phyloP scores from a whole-genome alignment of 2,797 vertebrate genomes.

The Pagetopsis macropterus region DNA sequence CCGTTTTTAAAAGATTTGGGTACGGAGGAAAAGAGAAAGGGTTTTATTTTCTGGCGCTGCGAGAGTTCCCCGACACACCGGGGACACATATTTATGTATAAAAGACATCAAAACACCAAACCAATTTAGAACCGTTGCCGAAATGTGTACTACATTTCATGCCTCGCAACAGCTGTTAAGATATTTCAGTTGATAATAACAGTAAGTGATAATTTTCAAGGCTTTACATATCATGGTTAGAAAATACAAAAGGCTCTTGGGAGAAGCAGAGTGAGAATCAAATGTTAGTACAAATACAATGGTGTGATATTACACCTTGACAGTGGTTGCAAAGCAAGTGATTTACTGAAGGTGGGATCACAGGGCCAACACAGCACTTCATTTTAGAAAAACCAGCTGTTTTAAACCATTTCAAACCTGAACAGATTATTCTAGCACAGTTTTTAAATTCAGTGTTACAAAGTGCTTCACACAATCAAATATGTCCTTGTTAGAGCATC shows the following conservation, averaged over 20 bases:
- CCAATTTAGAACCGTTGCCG: no score
- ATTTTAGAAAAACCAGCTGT: not conserved
- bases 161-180: not conserved
- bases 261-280: constrained; percentile 9
- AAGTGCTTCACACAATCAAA: not conserved
- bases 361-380: not conserved
- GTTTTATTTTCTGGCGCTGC: no score
- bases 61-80: no score
- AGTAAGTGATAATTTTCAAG: not conserved
- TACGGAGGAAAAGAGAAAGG: no score
- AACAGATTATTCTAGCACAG: not conserved
- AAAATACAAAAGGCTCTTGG: not conserved
- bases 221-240: not conserved
- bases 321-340: not conserved
- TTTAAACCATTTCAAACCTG: not conserved
- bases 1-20: no score
- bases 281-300: not conserved
- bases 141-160: not conserved
- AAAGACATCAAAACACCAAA: no score
- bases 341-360: constrained; percentile 9
- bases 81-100: no score
- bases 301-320: constrained; percentile 27
- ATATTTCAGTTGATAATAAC: not conserved
- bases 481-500: not conserved
- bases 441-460: not conserved